Conservation (phyloP, 2,888 invertebrate genomes). For the Drosophila imparisetae region DNA sequence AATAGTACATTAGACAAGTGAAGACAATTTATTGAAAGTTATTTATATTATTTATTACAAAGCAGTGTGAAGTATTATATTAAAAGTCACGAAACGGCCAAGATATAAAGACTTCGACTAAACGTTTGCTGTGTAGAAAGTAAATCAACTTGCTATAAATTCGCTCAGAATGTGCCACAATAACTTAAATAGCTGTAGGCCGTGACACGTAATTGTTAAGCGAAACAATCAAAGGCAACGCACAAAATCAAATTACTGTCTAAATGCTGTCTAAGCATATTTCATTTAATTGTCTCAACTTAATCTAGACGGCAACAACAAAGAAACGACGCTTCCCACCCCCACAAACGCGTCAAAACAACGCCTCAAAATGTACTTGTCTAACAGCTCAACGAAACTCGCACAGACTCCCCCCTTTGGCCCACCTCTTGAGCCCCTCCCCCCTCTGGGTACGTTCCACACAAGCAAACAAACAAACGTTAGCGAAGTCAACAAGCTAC, state of each 20-base stretch:
- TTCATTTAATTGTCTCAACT: constrained; percentile 65
- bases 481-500: constrained; percentile 53
- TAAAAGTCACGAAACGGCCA: not conserved
- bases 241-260: constrained; percentile 74
- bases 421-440: not conserved
- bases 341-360: constrained; percentile 66
- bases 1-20: not conserved
- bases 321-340: constrained; percentile 12
- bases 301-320: constrained; percentile 52
- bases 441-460: constrained; percentile 1
- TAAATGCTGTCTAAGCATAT: constrained; percentile 72
- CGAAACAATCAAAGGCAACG: constrained; percentile 49
- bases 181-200: constrained; percentile 10
- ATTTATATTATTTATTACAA: not conserved
- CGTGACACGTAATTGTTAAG: not conserved
- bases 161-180: constrained; percentile 1
- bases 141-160: not conserved
- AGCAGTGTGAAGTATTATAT: not conserved
- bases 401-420: constrained; percentile 14
- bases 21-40: not conserved
- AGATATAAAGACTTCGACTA: not conserved
- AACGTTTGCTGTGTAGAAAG: not conserved
- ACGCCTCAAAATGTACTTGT: constrained; percentile 67
- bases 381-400: constrained; percentile 34
- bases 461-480: constrained; percentile 56